Evolutionary conservation across 2,888 invertebrate species (phyloP).

Genomic region (Nephrotoma flavescens): DNA sequence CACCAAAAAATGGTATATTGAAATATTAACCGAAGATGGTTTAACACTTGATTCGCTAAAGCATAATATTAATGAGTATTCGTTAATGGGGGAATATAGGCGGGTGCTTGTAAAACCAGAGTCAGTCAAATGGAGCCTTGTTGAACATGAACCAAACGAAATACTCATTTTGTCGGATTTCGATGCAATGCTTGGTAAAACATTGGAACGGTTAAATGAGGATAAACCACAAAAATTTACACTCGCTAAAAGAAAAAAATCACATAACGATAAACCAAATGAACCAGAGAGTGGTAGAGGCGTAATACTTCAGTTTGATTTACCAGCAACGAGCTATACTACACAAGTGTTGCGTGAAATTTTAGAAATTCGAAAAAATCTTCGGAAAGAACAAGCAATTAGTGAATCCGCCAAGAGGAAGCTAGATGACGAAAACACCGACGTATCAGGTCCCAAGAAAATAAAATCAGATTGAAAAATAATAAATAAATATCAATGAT

Average conservation of each 20-base stretch:
- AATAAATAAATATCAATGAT: too few species aligned
- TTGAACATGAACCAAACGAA: conserved; percentile 50
- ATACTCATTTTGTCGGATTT: conserved; percentile 65
- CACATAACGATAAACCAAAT: not conserved
- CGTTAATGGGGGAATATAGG: conserved; percentile 71
- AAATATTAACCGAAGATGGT: conserved; percentile 54
- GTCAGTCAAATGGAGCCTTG: conserved; percentile 51
- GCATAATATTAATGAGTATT: conserved; percentile 56
- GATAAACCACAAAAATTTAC: not conserved
- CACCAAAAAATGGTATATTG: conserved; percentile 55
- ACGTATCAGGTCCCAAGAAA: not conserved
- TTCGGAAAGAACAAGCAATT: conserved; percentile 45
- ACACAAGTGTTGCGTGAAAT: conserved; percentile 89
- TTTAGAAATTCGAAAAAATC: conserved; percentile 51
- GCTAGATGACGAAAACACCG: not conserved
- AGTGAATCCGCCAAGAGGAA: conserved; percentile 21
- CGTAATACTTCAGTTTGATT: conserved; percentile 57
- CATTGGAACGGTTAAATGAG: not conserved
- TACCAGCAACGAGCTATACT: conserved; percentile 83
- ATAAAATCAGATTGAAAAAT: not conserved
- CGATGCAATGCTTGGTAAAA: conserved; percentile 35
- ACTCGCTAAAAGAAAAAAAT: not conserved
- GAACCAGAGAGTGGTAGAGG: conserved; percentile 38
- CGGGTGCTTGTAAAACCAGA: conserved; percentile 48
- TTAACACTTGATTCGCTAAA: conserved; percentile 51